Percentiles rank a stretch among this genome's conserved stretches.
phyloP scores from a whole-genome alignment of 2,113 vertebrate species.

The Lates calcarifer region DNA sequence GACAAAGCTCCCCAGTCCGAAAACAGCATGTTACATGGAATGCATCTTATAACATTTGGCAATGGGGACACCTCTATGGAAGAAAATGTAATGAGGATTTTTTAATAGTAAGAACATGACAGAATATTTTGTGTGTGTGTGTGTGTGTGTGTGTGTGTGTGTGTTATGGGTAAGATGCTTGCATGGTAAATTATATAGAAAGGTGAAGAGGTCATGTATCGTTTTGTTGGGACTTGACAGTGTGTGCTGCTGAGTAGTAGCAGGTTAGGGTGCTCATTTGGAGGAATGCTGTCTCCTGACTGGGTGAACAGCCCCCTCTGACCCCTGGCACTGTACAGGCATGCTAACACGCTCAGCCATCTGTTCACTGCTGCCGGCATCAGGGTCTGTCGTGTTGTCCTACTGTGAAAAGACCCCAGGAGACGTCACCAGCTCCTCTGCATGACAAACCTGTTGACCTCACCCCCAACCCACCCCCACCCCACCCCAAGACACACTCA shows the following conservation, averaged over 20 bases:
- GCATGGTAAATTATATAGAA: not conserved
- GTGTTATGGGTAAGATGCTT: not conserved
- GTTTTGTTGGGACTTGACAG: not conserved
- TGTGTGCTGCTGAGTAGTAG: constrained; percentile 12
- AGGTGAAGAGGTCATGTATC: constrained; percentile 9
- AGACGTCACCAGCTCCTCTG: constrained; percentile 38
- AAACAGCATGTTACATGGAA: not conserved
- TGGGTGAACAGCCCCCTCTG: constrained; percentile 49
- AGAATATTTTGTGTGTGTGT: not conserved
- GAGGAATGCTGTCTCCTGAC: constrained; percentile 38
- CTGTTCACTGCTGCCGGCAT: constrained; percentile 61
- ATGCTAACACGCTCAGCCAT: constrained; percentile 70
- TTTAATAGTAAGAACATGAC: not conserved
- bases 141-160: too few species aligned
- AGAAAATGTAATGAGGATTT: not conserved
- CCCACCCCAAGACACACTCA: constrained; percentile 13
- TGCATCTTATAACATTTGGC: not conserved
- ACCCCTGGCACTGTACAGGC: constrained; percentile 58
- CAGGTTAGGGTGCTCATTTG: constrained; percentile 56
- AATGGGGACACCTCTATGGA: not conserved
- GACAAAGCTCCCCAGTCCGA: not conserved
- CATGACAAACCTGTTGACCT: constrained; percentile 42
- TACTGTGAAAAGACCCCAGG: constrained; percentile 44
- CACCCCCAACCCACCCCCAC: not conserved
- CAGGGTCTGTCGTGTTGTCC: constrained; percentile 20